Evolutionary conservation across 2,113 vertebrate genomes (phyloP), one percentile per base, ranked within the genome.

Genomic region (Vimba vimba): DNA sequence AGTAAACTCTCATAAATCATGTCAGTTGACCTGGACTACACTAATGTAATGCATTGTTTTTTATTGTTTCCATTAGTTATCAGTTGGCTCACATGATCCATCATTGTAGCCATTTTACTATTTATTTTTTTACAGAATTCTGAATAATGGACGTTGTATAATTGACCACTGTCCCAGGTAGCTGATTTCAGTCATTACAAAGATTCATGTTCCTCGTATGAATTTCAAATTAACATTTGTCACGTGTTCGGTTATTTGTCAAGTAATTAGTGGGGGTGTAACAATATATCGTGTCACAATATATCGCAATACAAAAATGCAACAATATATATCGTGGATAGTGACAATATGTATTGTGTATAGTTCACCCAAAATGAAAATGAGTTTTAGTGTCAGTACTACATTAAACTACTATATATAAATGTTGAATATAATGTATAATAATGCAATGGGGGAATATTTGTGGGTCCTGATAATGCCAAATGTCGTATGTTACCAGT

Each of bases 1-100:
- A 21, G 43, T 9, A 27, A 81, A 30, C 59, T 79, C n/a, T 47
- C 43, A 75, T 47, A 75, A 75, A 75, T 75, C 73, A 75, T 45
- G 33, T 43, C 59, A 64, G 27, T 30, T 50, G 60, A 4, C 68
- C 43, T 81, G 15, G 36, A 47, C 43, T 66, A 68, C 60, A 81
- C n/a, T 66, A 23, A 66, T 50, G 60, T 9, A 25, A 45, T 50
- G 60, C 43, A 81, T 66, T 47, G 39, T 25, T 27, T 50, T 75
- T 50, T 75, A 50, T 6, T 66, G 79, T 66, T 66, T 47, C 79
- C 21, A 50, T 81, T 81, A 66, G 39, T 66, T 21, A 21, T 43
- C 39, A 81, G 79, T 15, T 23, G 8, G 77, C 33, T 39, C 55
- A 60, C 12, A 3, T 60, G 55, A 25, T 43, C 9, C 75, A 39